Percentiles rank a stretch among this genome's conserved stretches.
Conservation (phyloP, 1,140 invertebrate species). For the Nephila pilipes region DNA sequence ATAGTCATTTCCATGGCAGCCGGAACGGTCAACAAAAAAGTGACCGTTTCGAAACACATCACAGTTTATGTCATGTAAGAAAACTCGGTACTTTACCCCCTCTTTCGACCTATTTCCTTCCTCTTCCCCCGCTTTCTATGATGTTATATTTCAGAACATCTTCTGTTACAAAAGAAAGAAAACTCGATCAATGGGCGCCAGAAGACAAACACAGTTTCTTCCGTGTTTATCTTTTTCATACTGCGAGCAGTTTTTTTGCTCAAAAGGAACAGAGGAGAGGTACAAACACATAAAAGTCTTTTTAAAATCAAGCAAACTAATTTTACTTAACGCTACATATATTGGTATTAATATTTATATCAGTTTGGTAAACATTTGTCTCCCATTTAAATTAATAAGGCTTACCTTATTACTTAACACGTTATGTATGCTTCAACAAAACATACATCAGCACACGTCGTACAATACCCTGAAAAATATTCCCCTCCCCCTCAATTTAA, state of each 20-base stretch:
- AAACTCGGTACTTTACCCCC: not conserved
- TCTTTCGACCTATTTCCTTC: slow-evolving; percentile 31
- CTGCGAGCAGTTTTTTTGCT: not conserved
- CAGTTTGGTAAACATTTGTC: not conserved
- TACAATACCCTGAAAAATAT: too few species aligned
- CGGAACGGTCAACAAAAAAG: slow-evolving; percentile 57
- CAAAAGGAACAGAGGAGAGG: not conserved
- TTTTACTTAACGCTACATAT: not conserved
- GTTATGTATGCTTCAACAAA: too few species aligned
- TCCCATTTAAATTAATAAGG: too few species aligned
- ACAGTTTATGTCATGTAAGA: slow-evolving; percentile 46
- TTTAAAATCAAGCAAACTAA: not conserved
- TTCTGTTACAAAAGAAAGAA: slow-evolving; percentile 6
- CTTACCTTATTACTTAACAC: too few species aligned
- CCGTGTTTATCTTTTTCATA: not conserved
- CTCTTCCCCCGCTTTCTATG: not conserved
- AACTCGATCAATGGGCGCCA: not conserved
- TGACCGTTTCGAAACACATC: slow-evolving; percentile 59
- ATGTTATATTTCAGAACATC: not conserved
- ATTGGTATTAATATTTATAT: not conserved
- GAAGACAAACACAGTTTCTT: slow-evolving; percentile 1
- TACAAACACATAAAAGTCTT: not conserved
- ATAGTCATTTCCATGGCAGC: slow-evolving; percentile 65
- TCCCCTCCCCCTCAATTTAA: too few species aligned
- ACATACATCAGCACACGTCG: too few species aligned